Evolutionary conservation across 2,113 vertebrate genomes (phyloP).

Genomic region (Mobula birostris): DNA sequence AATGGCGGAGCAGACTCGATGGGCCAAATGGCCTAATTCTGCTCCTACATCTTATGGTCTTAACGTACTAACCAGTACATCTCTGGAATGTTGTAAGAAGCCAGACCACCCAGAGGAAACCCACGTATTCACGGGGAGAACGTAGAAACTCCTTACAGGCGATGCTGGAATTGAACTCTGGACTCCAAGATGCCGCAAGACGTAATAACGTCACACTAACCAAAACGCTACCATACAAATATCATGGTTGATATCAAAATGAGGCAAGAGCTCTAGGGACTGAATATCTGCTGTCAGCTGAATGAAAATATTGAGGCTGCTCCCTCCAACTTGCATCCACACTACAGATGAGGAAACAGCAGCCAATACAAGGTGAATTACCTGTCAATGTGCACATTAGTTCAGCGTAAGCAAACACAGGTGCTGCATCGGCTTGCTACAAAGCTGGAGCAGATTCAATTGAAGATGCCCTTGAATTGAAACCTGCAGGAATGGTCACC

Average conservation of each 20-base stretch:
- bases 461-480: slow-evolving; percentile 14
- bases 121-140: too few species aligned
- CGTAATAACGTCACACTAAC: too few species aligned
- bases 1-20: too few species aligned
- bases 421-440: neutral
- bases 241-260: neutral
- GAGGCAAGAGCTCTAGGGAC: neutral
- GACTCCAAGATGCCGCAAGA: too few species aligned
- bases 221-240: too few species aligned
- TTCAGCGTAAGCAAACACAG: neutral
- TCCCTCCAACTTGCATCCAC: neutral
- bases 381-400: neutral
- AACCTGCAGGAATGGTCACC: neutral
- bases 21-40: too few species aligned
- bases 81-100: too few species aligned
- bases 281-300: neutral
- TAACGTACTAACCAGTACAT: too few species aligned
- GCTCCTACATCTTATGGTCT: too few species aligned
- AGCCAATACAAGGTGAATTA: neutral
- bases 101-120: too few species aligned
- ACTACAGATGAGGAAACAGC: neutral
- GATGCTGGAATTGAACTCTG: too few species aligned
- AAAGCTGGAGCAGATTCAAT: neutral
- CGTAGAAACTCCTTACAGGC: too few species aligned
- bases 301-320: neutral